These are phyloP conservation scores for Malthinus flaveolus DNA, from an alignment of 2,888 invertebrate genomes.

Conservation along the genomic window DNA sequence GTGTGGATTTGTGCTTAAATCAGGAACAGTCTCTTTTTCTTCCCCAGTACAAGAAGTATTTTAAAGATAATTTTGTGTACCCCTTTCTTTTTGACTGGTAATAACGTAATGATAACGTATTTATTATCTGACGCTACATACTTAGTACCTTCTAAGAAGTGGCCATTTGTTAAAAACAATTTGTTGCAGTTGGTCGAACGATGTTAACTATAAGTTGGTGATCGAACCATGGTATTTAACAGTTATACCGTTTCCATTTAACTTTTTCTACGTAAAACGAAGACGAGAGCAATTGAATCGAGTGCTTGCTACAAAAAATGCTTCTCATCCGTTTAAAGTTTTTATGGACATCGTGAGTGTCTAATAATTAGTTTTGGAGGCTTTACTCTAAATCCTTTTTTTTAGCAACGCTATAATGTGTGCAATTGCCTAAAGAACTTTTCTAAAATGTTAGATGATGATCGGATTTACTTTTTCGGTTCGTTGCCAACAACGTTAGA, in stretches of 20 bases:
- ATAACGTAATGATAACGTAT: not conserved
- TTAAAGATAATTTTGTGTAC: not conserved
- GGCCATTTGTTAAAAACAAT: not conserved
- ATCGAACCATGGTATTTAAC: slow-evolving; percentile 9
- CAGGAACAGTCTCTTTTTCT: not conserved
- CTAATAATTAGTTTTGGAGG: too few species aligned
- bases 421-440: slow-evolving; percentile 80
- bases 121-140: too few species aligned
- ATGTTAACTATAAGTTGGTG: slow-evolving; percentile 6
- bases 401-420: slow-evolving; percentile 52
- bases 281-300: not conserved
- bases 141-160: not conserved
- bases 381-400: not conserved
- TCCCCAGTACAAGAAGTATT: slow-evolving; percentile 3
- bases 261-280: not conserved
- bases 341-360: too few species aligned
- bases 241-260: slow-evolving; percentile 12
- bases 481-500: slow-evolving; percentile 74
- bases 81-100: not conserved
- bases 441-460: slow-evolving; percentile 68
- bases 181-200: slow-evolving; percentile 8
- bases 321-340: too few species aligned
- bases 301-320: not conserved
- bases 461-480: slow-evolving; percentile 81
- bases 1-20: not conserved